Base-by-base conservation (phyloP, 2,888 invertebrate species). In the Leptopterna dolabrata region DNA sequence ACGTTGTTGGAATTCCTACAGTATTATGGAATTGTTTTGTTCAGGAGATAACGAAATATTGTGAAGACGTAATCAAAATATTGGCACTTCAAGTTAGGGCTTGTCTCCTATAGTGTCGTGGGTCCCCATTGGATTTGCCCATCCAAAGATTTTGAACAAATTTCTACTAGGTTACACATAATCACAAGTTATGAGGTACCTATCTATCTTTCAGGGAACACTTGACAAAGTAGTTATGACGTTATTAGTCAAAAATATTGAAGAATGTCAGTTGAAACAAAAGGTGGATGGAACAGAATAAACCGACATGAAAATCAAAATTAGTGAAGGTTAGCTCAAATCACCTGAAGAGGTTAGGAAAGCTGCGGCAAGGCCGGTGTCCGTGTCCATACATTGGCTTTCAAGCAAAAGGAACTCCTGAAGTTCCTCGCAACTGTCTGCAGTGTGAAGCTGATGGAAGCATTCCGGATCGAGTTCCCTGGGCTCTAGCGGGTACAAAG, bases 321-420 rank as follows among this genome's bases (percentile, higher is more conserved):
- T 86, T 86, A 76, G 76, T 86, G 6, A 11, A 6, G 84, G 70
- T 70, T 71, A 71, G 84, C 41, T 84, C 70, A 45, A 89, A 82
- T 89, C 90, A 89, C 89, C 88, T 88, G 89, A 87, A 24, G 84
- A 45, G 36, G 87, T 82, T 51, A 89, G 76, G 88, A 90, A 90
- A 71, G 93, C 93, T 76, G 92, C 91, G 3, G 93, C 93, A 87
- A 94, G 91, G 43, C 93, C 93, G 84, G 93, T 91, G 76, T 90
- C 91, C 89, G 92, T 92, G 24, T 91, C 91, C 92, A 93, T 93
- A 90, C 94, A 94, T 91, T 94, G 93, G 90, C 93, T 94, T 91
- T 94, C 94, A 16, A 94, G 91, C 81, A 94, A 91, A 86, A 94
- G 91, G 91, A 94, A 94, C 90, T 94, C 94, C 90, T 94, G 94